Percentiles rank a stretch among this genome's conserved stretches.
Conservation (phyloP, 2,113 vertebrate species). For the Erpornis zantholeuca region DNA sequence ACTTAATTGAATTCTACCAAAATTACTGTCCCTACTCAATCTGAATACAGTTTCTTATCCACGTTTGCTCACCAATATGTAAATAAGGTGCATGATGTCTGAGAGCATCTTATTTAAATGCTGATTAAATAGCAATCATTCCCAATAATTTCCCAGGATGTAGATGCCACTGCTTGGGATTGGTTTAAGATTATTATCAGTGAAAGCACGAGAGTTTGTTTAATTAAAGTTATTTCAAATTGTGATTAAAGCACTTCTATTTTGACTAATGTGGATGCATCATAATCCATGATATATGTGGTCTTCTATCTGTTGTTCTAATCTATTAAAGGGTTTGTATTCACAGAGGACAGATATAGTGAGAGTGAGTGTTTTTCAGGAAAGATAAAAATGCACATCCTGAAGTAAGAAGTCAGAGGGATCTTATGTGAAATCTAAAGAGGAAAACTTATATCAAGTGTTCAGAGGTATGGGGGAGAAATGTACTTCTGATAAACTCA, state of each 20-base stretch:
- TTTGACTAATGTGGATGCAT: neutral
- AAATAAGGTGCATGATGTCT: neutral
- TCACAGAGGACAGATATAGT: neutral
- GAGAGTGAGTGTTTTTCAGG: neutral
- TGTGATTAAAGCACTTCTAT: neutral
- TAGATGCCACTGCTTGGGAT: neutral
- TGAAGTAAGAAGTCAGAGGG: neutral
- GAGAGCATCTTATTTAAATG: neutral
- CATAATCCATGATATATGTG: neutral
- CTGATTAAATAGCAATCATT: neutral
- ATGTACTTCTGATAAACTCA: neutral
- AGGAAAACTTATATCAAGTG: neutral
- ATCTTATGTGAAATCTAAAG: neutral
- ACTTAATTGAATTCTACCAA: neutral
- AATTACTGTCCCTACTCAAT: neutral
- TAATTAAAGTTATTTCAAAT: constrained; percentile 7
- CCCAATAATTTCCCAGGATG: neutral
- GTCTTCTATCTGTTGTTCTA: neutral
- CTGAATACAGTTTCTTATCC: neutral
- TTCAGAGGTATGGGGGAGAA: neutral
- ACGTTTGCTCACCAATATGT: neutral
- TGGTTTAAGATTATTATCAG: neutral
- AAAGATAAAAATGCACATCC: neutral
- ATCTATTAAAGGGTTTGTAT: neutral
- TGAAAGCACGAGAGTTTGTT: neutral